Base-by-base conservation (phyloP, 2,888 invertebrate species). In the Chouioia cunea region DNA sequence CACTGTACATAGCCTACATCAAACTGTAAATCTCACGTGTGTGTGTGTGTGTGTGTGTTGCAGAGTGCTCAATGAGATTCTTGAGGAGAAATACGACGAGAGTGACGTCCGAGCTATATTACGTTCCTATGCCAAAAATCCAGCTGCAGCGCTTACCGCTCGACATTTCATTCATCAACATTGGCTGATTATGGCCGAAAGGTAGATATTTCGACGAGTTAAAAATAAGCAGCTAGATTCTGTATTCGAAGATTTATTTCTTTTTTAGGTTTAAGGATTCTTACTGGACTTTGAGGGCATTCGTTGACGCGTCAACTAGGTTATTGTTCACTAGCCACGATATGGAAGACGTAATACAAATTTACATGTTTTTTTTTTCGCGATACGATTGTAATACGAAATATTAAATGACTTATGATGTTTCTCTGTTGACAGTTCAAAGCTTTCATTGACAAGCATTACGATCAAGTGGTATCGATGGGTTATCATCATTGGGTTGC, bases 51-150 rank as follows among this genome's bases (percentile, higher is more conserved):
- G n/a, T n/a, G n/a, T n/a, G 36, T 10, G 12, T 36, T 36, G 2
- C 36, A 83, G 83, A 46, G 66, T 82, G 18, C 77, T 83, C n/a
- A 78, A 77, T 62, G 82, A 82, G 59, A 77, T 83, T 54, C 74
- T 83, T 4, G 75, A 78, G 27, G 74, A 76, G 8, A 77, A 71
- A 27, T 83, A 80, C 65, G 71, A 71, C 16, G 76, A 77, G 27
- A 72, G 74, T 1, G 83, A 83, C 48, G 72, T 78, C 23, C 75
- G 76, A 16, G 74, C 81, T 8, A 79, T 83, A 69, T 76, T 83
- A 23, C 70, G 72, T 20, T 76, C 79, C 15, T 83, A 83, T 43
- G 76, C 80, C 4, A 76, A 77, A 70, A 79, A 83, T 75, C 82
- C 83, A 46, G 79, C 78, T 2, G 82, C 83, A 4, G 77, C 82